Evolutionary conservation across 2,113 vertebrate genomes (phyloP).

Genomic region (Grus americana): DNA sequence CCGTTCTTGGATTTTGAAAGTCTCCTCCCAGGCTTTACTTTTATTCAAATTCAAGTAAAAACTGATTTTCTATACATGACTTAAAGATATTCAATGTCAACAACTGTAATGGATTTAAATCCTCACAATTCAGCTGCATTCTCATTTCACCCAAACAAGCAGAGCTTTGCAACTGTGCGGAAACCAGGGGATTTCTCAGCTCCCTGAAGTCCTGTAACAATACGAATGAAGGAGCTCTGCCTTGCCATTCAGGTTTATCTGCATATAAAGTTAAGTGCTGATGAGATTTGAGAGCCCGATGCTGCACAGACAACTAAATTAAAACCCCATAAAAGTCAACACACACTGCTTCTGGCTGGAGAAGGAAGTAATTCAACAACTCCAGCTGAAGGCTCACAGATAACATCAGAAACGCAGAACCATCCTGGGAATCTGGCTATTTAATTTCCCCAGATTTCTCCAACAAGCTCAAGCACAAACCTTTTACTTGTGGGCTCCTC

Average conservation of each 20-base stretch:
- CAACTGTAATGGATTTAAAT: not conserved
- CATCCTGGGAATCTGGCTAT: not conserved
- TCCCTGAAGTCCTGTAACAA: not conserved
- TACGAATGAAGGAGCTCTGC: not conserved
- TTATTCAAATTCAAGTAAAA: not conserved
- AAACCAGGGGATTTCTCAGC: not conserved
- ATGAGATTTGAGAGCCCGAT: not conserved
- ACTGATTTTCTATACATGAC: rapidly evolving
- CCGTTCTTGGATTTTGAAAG: not conserved
- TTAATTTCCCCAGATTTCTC: not conserved
- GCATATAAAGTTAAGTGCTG: not conserved
- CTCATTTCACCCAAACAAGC: not conserved
- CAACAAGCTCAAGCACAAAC: not conserved
- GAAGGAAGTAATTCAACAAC: not conserved
- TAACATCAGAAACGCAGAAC: not conserved
- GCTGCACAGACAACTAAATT: not conserved
- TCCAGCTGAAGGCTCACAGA: not conserved
- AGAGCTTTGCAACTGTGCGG: not conserved
- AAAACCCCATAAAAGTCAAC: not conserved
- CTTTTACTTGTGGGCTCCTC: not conserved
- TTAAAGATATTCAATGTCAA: not conserved
- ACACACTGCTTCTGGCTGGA: not conserved
- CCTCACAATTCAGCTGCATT: not conserved
- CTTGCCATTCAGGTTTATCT: not conserved
- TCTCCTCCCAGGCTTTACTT: not conserved